phyloP scores from a whole-genome alignment of 2,113 vertebrate genomes.

The Hemibates koningsi region DNA sequence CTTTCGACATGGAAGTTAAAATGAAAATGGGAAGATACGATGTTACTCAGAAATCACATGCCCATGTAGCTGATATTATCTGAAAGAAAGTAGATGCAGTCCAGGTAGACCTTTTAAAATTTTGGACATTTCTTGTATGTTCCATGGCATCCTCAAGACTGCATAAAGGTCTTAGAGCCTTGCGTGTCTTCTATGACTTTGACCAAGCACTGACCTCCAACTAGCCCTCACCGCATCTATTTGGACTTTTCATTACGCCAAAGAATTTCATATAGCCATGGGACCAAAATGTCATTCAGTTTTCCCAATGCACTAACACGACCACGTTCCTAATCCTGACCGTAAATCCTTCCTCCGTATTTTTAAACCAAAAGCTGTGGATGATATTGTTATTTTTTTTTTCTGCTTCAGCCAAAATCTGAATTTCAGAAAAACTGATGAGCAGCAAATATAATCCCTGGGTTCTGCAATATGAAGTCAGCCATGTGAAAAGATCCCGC shows the following conservation, averaged over 20 bases:
- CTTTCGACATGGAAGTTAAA: background rate
- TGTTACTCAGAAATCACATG: background rate
- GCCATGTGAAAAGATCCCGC: background rate
- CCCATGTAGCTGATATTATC: background rate
- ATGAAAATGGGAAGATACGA: background rate
- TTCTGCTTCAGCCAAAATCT: background rate
- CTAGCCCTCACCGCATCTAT: background rate
- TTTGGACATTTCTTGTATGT: background rate
- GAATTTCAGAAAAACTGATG: background rate
- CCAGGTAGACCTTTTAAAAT: background rate
- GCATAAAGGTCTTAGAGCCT: background rate
- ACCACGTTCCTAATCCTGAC: background rate
- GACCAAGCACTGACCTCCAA: background rate
- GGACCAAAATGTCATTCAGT: background rate
- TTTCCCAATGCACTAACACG: background rate
- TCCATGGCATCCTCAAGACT: background rate
- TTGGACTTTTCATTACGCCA: background rate
- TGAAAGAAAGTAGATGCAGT: background rate
- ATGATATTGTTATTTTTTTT: background rate
- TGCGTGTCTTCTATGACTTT: background rate
- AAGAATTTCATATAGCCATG: background rate
- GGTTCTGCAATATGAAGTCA: background rate
- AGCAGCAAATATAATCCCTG: background rate
- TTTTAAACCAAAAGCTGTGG: background rate
- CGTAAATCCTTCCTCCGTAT: background rate